These are phyloP conservation scores for Schizothorax lantsangensis DNA, from an alignment of 2,797 vertebrate species.

Conservation along the genomic window DNA sequence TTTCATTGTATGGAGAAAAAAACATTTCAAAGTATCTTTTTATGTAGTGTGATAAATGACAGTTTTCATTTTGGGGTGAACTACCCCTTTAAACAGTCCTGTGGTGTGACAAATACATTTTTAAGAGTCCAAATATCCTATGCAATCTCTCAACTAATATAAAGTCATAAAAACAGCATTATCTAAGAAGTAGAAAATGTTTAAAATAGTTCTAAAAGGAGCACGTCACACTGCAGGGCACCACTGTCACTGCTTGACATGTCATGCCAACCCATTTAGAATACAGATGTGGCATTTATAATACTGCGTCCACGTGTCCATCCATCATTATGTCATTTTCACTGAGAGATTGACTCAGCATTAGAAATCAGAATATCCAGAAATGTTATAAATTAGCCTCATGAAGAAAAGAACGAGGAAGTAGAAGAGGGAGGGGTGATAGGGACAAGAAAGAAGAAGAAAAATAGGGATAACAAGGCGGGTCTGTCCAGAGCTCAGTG, in stretches of 20 bases:
- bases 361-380: conserved; percentile 39
- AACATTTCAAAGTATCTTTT: background rate
- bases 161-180: background rate
- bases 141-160: background rate
- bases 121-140: background rate
- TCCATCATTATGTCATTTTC: conserved; percentile 46
- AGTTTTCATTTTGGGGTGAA: background rate
- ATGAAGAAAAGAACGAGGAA: conserved; percentile 12
- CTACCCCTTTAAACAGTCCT: background rate
- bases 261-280: conserved; percentile 18
- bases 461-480: conserved; percentile 60
- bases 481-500: conserved; percentile 65
- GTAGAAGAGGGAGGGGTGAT: conserved; percentile 15
- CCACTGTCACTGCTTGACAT: background rate
- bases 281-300: conserved; percentile 6
- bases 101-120: background rate
- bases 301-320: conserved; percentile 18
- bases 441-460: conserved; percentile 28
- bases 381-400: conserved; percentile 42
- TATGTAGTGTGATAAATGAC: conserved; percentile 1
- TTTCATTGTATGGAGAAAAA: background rate
- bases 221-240: background rate
- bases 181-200: background rate
- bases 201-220: background rate
- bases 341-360: conserved; percentile 14